phyloP scores from a whole-genome alignment of 1,140 invertebrate genomes.

The Aphelenchoides besseyi region DNA sequence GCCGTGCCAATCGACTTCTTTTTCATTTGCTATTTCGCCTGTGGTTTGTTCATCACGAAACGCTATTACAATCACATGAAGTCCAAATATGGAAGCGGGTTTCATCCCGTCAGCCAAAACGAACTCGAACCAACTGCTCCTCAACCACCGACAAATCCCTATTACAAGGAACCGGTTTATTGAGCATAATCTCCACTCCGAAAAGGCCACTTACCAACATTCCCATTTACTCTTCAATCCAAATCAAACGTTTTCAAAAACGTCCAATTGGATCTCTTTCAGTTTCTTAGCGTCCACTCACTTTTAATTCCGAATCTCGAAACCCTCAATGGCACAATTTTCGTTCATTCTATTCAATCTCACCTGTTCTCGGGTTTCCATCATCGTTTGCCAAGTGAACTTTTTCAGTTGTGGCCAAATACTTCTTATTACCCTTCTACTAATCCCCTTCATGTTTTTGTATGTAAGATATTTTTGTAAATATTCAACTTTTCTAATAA shows the following conservation, averaged over 20 bases:
- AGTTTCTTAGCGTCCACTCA: background rate
- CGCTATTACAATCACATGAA: conserved; percentile 39
- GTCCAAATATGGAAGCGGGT: conserved; percentile 12
- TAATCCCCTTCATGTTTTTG: background rate
- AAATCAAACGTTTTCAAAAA: background rate
- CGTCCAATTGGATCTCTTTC: background rate
- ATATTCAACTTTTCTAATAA: conserved; percentile 25
- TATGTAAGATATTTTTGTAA: background rate
- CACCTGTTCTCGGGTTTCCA: background rate
- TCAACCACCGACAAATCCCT: conserved; percentile 31
- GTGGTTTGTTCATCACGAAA: conserved; percentile 38
- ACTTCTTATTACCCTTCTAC: background rate
- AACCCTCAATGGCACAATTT: background rate
- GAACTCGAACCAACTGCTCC: conserved; percentile 15
- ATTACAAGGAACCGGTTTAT: conserved; percentile 27
- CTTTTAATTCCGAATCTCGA: background rate
- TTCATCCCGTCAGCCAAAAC: conserved; percentile 25
- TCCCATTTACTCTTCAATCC: background rate
- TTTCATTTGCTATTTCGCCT: conserved; percentile 41
- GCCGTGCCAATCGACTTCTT: conserved; percentile 37
- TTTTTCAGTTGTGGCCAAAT: too few species aligned
- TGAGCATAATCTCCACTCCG: background rate
- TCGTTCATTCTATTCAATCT: background rate
- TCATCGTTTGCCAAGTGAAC: too few species aligned
- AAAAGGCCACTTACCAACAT: background rate